Evolutionary conservation across 1,140 invertebrate genomes (phyloP).

Genomic region (Drosophila ohnishii): DNA sequence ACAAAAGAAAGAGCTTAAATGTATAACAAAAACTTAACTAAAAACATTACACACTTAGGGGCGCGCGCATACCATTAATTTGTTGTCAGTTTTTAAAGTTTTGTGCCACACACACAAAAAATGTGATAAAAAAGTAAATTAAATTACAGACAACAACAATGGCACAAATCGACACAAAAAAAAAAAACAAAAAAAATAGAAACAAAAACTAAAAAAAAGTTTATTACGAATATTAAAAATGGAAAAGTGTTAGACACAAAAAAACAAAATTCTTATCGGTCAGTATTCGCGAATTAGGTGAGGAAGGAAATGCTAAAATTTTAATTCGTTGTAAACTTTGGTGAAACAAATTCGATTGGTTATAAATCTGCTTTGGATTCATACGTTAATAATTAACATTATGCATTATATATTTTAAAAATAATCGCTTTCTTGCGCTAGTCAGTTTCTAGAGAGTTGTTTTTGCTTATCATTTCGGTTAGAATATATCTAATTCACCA

Average conservation of each 20-base stretch:
- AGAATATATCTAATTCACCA: slow-evolving; percentile 24
- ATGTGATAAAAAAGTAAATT: slow-evolving; percentile 41
- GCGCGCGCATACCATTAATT: slow-evolving; percentile 43
- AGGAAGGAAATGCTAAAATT: slow-evolving; percentile 58
- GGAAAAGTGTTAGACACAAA: slow-evolving; percentile 42
- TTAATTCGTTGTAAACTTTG: slow-evolving; percentile 46
- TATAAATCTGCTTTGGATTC: slow-evolving; percentile 36
- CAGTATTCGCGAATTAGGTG: slow-evolving; percentile 77
- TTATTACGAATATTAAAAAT: slow-evolving; percentile 53
- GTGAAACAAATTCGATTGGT: slow-evolving; percentile 38
- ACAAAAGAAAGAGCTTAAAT: slow-evolving; percentile 43
- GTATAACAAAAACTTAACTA: slow-evolving; percentile 46
- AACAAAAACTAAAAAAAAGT: slow-evolving; percentile 47
- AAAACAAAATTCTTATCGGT: slow-evolving; percentile 71
- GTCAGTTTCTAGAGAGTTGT: slow-evolving; percentile 63
- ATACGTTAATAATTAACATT: slow-evolving; percentile 24
- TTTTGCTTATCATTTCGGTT: slow-evolving; percentile 58
- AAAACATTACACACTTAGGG: slow-evolving; percentile 45
- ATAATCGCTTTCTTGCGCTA: slow-evolving; percentile 65
- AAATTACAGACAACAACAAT: slow-evolving; percentile 43
- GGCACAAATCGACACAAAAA: slow-evolving; percentile 53
- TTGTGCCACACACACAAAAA: slow-evolving; percentile 43
- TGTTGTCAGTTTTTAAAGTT: slow-evolving; percentile 42
- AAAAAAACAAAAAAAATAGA: slow-evolving; percentile 54
- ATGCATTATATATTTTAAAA: slow-evolving; percentile 21